phyloP scores from a whole-genome alignment of 2,797 vertebrate genomes.

The Mus caroli region DNA sequence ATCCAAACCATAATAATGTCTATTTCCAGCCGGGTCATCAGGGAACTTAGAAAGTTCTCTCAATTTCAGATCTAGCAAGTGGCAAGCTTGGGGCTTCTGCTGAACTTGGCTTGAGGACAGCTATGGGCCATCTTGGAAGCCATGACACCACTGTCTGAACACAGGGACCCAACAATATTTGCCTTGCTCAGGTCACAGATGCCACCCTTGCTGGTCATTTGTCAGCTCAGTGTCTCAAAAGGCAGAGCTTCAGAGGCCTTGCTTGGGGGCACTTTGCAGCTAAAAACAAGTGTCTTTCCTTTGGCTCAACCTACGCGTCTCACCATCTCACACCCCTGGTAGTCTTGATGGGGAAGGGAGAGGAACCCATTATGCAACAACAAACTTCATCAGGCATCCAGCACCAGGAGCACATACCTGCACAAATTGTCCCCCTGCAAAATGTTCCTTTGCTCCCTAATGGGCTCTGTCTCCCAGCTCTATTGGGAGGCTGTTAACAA shows the following conservation, averaged over 20 bases:
- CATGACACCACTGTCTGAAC: background rate
- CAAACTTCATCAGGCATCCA: background rate
- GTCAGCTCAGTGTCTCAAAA: background rate
- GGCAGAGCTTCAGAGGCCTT: background rate
- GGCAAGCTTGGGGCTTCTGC: background rate
- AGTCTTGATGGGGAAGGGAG: no score
- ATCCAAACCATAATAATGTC: background rate
- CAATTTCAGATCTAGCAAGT: background rate
- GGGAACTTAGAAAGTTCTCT: background rate
- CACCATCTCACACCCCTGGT: background rate
- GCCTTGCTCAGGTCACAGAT: background rate
- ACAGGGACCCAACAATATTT: fast-evolving
- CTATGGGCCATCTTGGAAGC: background rate
- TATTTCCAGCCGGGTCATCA: background rate
- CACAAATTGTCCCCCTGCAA: background rate
- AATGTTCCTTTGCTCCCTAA: constrained; percentile 3
- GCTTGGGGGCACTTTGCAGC: background rate
- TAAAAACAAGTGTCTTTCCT: background rate
- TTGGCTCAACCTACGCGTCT: background rate
- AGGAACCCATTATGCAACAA: background rate
- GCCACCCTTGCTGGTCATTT: background rate
- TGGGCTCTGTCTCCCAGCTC: background rate
- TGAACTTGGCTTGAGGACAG: background rate
- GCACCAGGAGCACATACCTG: fast-evolving
- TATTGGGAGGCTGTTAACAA: constrained; percentile 64